Conservation (phyloP, 1,140 invertebrate genomes). For the Brachionus manjavacas region DNA sequence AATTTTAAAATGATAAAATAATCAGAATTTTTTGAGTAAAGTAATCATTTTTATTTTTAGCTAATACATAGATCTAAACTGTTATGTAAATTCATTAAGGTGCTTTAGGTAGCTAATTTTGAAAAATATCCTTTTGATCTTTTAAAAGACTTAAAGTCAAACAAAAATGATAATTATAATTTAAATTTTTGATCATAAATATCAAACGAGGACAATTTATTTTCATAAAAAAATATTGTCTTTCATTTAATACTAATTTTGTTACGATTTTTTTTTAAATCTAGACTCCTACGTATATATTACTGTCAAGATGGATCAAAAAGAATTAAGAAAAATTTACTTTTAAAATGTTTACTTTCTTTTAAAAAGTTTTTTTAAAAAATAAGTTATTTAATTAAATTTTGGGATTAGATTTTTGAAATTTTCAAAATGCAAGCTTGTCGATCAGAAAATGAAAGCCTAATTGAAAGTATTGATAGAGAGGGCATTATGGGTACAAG, state of each 20-base stretch:
- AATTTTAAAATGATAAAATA: background rate
- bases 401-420: background rate
- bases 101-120: background rate
- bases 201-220: background rate
- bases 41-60: background rate
- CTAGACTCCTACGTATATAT: background rate
- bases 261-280: background rate
- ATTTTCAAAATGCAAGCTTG: background rate
- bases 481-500: background rate
- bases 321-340: background rate
- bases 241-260: background rate
- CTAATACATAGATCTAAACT: background rate
- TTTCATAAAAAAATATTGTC: background rate
- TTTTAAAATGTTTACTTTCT: background rate
- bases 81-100: background rate
- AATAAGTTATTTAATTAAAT: background rate
- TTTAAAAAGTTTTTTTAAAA: background rate
- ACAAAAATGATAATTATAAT: conserved; percentile 7
- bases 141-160: background rate
- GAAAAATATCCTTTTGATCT: background rate
- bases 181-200: background rate
- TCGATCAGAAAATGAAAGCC: background rate
- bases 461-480: conserved; percentile 9
- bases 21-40: too few species aligned
- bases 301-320: background rate